A percentile compares a stretch with the other conserved stretches of the same genome.
Evolutionary conservation across 2,888 invertebrate genomes (phyloP).

Genomic region (Apotomis turbidana): DNA sequence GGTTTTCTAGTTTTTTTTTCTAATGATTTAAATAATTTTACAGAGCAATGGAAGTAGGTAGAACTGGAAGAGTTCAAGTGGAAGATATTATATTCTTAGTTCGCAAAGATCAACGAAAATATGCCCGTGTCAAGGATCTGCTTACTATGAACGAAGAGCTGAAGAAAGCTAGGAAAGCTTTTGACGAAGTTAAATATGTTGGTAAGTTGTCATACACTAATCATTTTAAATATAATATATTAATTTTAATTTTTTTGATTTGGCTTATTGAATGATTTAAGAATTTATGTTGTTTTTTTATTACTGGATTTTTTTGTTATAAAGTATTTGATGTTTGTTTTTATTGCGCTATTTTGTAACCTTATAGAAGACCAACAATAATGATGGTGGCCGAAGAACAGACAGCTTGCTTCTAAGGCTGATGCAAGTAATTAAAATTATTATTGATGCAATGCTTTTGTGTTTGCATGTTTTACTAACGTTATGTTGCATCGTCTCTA

Average conservation of each 20-base stretch:
- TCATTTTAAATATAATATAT: background rate
- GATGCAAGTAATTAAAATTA: slow-evolving; percentile 79
- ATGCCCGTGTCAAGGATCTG: slow-evolving; percentile 98
- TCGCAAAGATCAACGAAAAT: slow-evolving; percentile 97
- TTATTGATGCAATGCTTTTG: slow-evolving; percentile 70
- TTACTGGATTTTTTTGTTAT: slow-evolving; percentile 20
- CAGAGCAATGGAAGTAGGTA: slow-evolving; percentile 98
- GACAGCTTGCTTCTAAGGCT: slow-evolving; percentile 76
- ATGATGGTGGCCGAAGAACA: slow-evolving; percentile 66
- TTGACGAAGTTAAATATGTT: slow-evolving; percentile 99
- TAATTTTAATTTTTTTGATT: slow-evolving; percentile 21
- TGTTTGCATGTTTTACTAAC: slow-evolving; percentile 60
- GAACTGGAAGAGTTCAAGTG: slow-evolving; percentile 98
- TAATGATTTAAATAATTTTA: slow-evolving; percentile 40
- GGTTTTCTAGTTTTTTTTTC: no score
- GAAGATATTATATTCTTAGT: slow-evolving; percentile 99
- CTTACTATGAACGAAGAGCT: slow-evolving; percentile 99
- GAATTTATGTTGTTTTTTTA: slow-evolving; percentile 21
- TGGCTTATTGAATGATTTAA: slow-evolving; percentile 26
- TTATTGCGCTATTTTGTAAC: slow-evolving; percentile 59
- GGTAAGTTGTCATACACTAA: slow-evolving; percentile 80
- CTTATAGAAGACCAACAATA: slow-evolving; percentile 82
- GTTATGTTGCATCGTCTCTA: slow-evolving; percentile 37
- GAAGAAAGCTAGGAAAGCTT: slow-evolving; percentile 99
- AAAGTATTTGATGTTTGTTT: slow-evolving; percentile 33